These are phyloP conservation scores for Drepana arcuata DNA, from an alignment of 1,140 invertebrate species.

Conservation along the genomic window DNA sequence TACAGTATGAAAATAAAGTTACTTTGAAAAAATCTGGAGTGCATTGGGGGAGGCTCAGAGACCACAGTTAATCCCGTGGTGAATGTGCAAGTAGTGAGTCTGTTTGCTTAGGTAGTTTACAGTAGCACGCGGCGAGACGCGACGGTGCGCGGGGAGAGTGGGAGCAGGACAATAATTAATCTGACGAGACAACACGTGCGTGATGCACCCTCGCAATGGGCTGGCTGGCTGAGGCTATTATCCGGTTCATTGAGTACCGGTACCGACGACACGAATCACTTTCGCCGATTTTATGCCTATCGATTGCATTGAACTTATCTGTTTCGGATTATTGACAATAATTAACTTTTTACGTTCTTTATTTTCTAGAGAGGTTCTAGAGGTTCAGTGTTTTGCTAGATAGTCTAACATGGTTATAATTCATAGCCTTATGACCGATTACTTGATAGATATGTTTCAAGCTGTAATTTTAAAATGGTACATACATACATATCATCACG, in stretches of 20 bases:
- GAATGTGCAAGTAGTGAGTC: slow-evolving; percentile 17
- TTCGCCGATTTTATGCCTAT: slow-evolving; percentile 7
- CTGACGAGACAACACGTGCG: slow-evolving; percentile 55
- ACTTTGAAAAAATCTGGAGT: slow-evolving; percentile 38
- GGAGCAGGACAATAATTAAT: slow-evolving; percentile 52
- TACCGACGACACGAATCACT: too few species aligned
- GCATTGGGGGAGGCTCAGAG: slow-evolving; percentile 22
- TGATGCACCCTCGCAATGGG: slow-evolving; percentile 39
- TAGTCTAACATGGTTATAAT: too few species aligned
- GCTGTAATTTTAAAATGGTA: too few species aligned
- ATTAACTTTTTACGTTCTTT: too few species aligned
- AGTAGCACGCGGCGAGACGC: slow-evolving; percentile 1
- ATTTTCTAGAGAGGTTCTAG: too few species aligned
- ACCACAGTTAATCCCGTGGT: slow-evolving; percentile 5
- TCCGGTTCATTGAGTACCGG: slow-evolving; percentile 22
- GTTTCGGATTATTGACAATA: too few species aligned
- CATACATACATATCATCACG: too few species aligned
- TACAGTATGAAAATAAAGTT: slow-evolving; percentile 43
- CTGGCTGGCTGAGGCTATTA: slow-evolving; percentile 18
- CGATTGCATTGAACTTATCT: too few species aligned
- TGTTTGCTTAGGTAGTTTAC: slow-evolving; percentile 18
- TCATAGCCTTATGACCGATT: too few species aligned
- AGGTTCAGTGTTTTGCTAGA: too few species aligned
- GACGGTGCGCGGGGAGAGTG: slow-evolving; percentile 8
- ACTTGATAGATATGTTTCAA: too few species aligned